Conservation (phyloP, 2,113 vertebrate species). For the Okapia johnstoni region DNA sequence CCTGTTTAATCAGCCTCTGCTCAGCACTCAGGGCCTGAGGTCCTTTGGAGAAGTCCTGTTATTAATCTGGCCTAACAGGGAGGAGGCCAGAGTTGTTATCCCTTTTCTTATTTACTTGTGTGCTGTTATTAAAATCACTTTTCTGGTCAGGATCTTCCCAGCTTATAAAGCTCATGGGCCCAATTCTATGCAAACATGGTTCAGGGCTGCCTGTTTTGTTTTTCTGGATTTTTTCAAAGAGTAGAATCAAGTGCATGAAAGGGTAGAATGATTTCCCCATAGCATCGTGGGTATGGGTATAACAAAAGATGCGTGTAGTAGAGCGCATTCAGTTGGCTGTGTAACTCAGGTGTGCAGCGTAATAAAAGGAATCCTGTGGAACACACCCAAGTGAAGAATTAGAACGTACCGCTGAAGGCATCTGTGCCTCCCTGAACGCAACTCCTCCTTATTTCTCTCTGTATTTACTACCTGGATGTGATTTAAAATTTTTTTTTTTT, state of each 20-base stretch:
- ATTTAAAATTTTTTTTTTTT: no score
- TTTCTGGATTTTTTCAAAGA: not conserved
- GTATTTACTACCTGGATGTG: not conserved
- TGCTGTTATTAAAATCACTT: not conserved
- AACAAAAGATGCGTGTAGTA: not conserved
- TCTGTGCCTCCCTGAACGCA: not conserved
- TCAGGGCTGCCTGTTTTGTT: not conserved
- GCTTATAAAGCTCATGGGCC: not conserved
- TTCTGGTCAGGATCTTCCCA: not conserved
- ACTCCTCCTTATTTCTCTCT: not conserved
- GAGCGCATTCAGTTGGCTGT: not conserved
- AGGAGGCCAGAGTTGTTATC: not conserved
- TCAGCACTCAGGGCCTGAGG: not conserved
- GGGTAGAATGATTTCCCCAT: not conserved
- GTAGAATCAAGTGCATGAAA: not conserved
- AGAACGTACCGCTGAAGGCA: not conserved
- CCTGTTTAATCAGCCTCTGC: not conserved
- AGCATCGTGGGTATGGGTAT: not conserved
- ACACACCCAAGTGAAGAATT: not conserved
- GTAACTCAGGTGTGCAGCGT: not conserved
- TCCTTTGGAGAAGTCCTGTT: not conserved
- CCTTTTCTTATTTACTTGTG: not conserved
- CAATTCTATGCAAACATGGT: not conserved
- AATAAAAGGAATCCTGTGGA: not conserved
- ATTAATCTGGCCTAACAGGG: not conserved